phyloP scores from a whole-genome alignment of 2,888 invertebrate genomes.

The Stenotaenia linearis region DNA sequence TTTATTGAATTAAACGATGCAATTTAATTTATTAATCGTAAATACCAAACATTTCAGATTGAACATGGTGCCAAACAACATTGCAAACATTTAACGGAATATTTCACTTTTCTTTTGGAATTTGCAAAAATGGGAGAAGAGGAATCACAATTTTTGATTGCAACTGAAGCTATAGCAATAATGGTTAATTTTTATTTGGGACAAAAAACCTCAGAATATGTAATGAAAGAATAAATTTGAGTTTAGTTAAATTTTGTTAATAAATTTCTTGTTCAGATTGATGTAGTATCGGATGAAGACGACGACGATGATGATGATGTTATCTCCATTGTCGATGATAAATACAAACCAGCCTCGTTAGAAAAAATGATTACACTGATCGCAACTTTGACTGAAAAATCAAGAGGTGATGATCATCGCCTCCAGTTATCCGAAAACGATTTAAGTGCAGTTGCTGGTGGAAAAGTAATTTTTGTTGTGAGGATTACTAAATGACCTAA shows the following conservation, averaged over 20 bases:
- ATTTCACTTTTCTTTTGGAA: constrained; percentile 84
- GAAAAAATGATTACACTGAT: constrained; percentile 94
- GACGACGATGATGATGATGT: constrained; percentile 63
- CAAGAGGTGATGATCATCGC: constrained; percentile 65
- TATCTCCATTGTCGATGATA: constrained; percentile 58
- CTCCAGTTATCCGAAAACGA: constrained; percentile 71
- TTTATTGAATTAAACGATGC: not conserved
- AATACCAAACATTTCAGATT: constrained; percentile 53
- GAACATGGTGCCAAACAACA: constrained; percentile 79
- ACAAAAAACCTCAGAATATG: constrained; percentile 67
- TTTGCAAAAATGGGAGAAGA: constrained; percentile 94
- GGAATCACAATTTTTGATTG: constrained; percentile 79
- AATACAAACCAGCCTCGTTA: constrained; percentile 80
- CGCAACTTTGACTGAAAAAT: constrained; percentile 80
- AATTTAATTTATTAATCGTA: not conserved
- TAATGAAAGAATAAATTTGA: constrained; percentile 45
- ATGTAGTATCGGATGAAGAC: constrained; percentile 63
- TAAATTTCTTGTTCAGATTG: constrained; percentile 46
- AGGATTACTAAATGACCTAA: not conserved
- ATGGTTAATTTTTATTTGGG: constrained; percentile 90
- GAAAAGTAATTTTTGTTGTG: constrained; percentile 58
- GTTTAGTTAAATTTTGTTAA: not conserved
- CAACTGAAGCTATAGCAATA: constrained; percentile 78
- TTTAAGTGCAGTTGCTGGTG: constrained; percentile 73
- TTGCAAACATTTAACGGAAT: constrained; percentile 81